phyloP scores from a whole-genome alignment of 53 echinoderm and acorn worm species.

The Echinometra lucunter region DNA sequence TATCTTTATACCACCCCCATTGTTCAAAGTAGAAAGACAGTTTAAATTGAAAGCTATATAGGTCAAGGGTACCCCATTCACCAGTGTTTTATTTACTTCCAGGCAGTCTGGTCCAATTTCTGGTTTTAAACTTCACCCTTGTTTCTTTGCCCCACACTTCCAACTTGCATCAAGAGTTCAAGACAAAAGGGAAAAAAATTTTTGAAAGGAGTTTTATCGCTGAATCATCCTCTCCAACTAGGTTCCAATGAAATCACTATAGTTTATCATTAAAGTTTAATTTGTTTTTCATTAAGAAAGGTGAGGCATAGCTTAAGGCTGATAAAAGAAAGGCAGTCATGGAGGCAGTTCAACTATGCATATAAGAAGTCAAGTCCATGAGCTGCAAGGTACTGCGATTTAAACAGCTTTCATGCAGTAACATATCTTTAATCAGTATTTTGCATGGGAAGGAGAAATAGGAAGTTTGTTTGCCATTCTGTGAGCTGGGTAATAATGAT shows the following conservation, averaged over 20 bases:
- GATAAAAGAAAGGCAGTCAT: not conserved
- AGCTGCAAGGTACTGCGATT: not conserved
- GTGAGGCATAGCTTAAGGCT: slow-evolving; percentile 1
- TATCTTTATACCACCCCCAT: slow-evolving; percentile 33
- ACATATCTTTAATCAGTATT: not conserved
- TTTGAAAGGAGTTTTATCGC: not conserved
- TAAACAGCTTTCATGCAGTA: not conserved
- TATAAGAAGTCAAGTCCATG: slow-evolving; percentile 20
- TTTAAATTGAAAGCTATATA: slow-evolving; percentile 12
- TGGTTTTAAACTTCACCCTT: slow-evolving; percentile 28
- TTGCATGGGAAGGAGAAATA: no score
- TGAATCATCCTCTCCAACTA: slow-evolving; percentile 33
- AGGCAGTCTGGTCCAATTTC: slow-evolving; percentile 40
- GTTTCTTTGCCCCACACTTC: not conserved
- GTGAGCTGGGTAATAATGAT: not conserved
- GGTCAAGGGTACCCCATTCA: slow-evolving; percentile 51
- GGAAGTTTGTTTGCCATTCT: not conserved
- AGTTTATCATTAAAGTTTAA: slow-evolving; percentile 12
- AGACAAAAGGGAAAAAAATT: not conserved
- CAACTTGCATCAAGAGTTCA: not conserved
- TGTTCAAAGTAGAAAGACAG: slow-evolving; percentile 29
- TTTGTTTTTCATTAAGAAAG: slow-evolving; percentile 44
- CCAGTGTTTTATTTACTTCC: slow-evolving; percentile 48
- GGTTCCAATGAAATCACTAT: not conserved
- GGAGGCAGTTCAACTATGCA: not conserved